A percentile compares a stretch with the other conserved stretches of the same genome.
These are phyloP conservation scores for Drosophila pseudotalamancana DNA, from an alignment of 2,888 invertebrate species.

Conservation along the genomic window DNA sequence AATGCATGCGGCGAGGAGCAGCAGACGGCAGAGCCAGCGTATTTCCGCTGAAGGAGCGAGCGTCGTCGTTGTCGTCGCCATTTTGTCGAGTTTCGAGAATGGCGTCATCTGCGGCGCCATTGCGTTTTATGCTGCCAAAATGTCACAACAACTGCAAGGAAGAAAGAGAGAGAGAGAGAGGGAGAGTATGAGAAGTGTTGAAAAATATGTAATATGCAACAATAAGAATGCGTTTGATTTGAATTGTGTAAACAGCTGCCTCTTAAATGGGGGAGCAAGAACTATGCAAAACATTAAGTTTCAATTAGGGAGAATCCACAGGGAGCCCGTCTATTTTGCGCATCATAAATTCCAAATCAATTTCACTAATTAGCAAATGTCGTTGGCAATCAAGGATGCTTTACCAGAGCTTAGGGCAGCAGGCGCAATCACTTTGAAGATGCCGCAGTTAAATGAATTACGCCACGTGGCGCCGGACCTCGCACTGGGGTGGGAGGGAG, in stretches of 20 bases:
- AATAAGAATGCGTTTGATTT: slow-evolving; percentile 30
- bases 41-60: slow-evolving; percentile 51
- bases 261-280: slow-evolving; percentile 27
- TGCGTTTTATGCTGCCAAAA: slow-evolving; percentile 74
- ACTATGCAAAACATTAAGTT: slow-evolving; percentile 64
- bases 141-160: slow-evolving; percentile 71
- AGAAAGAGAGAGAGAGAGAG: too few species aligned
- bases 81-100: slow-evolving; percentile 73
- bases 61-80: slow-evolving; percentile 70
- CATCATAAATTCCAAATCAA: slow-evolving; percentile 82
- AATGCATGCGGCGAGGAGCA: slow-evolving; percentile 65
- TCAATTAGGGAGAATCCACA: slow-evolving; percentile 52
- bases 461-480: slow-evolving; percentile 15
- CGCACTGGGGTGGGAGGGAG: neutral
- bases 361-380: slow-evolving; percentile 80
- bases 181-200: slow-evolving; percentile 48
- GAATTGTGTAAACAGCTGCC: slow-evolving; percentile 40
- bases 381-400: slow-evolving; percentile 46
- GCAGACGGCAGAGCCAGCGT: slow-evolving; percentile 59
- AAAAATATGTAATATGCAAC: slow-evolving; percentile 47
- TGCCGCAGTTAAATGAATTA: slow-evolving; percentile 53
- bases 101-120: slow-evolving; percentile 82
- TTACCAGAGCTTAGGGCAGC: slow-evolving; percentile 2
- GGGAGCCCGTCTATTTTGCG: slow-evolving; percentile 60
- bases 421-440: slow-evolving; percentile 21